Evolutionary conservation across 2,113 vertebrate genomes (phyloP), one percentile per base, ranked within the genome.

Genomic region (Plestiodon gilberti): DNA sequence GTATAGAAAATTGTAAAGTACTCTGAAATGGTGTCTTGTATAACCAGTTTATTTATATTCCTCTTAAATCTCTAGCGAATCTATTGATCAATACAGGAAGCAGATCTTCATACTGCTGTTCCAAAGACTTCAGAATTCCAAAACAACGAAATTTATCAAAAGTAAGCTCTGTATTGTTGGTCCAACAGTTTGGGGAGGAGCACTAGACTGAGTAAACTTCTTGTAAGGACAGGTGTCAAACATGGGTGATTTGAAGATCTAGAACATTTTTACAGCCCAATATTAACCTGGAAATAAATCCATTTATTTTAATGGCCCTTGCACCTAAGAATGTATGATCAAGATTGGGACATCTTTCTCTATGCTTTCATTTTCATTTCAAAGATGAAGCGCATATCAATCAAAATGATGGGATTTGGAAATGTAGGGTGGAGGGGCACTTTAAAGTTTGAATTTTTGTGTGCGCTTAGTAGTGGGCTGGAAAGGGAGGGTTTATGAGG

Each of bases 61-160:
- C 43, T 89, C 94, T 90, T 92, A 64, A 22, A 89, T 93, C 89
- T 94, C 75, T 82, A 99, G 99, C 74, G 98, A 98, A 78, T 98
- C 98, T 1, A 96, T 99, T 93, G 97, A 95, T 89, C 98, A 99
- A 61, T 99, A 99, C 93, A 98, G 98, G 95, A 99, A 98, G 89
- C 99, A 99, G 92, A 99, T 99, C 96, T 99, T 98, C 95, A 98
- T 99, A 95, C 95, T 99, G 22, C 97, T 99, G 6, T 99, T 99
- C 96, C 99, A 99, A 94, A 98, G 99, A 96, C 97, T 99, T 87
- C 99, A 99, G 89, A 98, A 97, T 96, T 99, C 99, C 91, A 99
- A 99, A 96, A 99, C 99, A 87, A 99, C 99, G 40, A 99, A 99
- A 95, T 99, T 98, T 94, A 98, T 99, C 88, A 99, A 99, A 95